Base-by-base conservation (phyloP, 2,113 vertebrate species). In the Campylomormyrus tamandua region DNA sequence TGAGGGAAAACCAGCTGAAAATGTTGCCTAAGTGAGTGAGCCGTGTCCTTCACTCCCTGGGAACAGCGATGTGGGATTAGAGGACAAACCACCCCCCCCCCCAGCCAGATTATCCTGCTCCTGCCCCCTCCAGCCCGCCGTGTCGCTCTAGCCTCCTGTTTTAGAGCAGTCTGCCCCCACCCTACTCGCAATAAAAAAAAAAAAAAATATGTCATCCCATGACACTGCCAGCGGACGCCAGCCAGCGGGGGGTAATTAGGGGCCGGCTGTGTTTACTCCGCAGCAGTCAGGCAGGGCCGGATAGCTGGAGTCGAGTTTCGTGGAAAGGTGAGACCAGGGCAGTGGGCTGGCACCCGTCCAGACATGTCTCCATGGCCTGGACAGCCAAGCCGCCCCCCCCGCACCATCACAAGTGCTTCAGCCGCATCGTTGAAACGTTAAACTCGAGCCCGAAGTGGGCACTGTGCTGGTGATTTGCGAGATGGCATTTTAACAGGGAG, bases 1-100 rank as follows among this genome's bases (percentile, higher is more conserved):
- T 99, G 92, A 96, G 98, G 94, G 98, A 99, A 95, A 99, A 99
- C 94, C 98, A 99, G 94, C 95, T 99, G 92, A 99, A 99, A 96
- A 97, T 98, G 96, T 96, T 99, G 96, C 98, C 98, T 95, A 99
- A 99, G 98, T 99, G 97, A 97, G 97, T 97, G 92, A 58, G 80
- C 2, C 7, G 21, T 46, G 19, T 19, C 7, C n/a, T 4, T 8
- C 17, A 7, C 24, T 11, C 53, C 13, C 31, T 39, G 19, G 7
- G 49, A 8, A 11, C 39, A 35, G 48, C 19, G 5, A 21, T 52
- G 13, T 77, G 8, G 45, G 17, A 35, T 46, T 48, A 49, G 62
- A 66, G n/a, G 58, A 66, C 58, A 62, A n/a, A n/a, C 24, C 58
- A 2, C 58, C 19, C 53, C 53, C 21, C 15, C 52, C 17, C 5